Evolutionary conservation across 2,113 vertebrate species (phyloP), one percentile per base, ranked within the genome.

Genomic region (Morone chrysops): DNA sequence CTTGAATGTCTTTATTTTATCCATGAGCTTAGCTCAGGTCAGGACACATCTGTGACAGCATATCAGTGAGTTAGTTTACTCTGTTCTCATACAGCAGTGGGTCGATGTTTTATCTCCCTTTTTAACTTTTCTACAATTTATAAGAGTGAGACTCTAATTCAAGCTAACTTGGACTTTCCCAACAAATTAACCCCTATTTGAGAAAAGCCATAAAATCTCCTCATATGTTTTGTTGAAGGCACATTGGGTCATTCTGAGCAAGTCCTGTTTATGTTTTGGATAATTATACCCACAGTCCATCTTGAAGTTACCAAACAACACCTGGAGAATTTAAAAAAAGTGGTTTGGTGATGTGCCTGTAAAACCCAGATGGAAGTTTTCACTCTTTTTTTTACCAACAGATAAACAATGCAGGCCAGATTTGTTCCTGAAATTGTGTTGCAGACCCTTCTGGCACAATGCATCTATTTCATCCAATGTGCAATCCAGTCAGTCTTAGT

Each of bases 1-100:
- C 85, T 83, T 60, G 8, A 56, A 84, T 60, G 31, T 75, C 18
- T 88, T 77, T 60, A 70, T 85, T 87, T 80, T 7, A 80, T 84
- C 48, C 22, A 80, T 56, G 36, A 14, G 25, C 50, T 77, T 36
- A 63, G 14, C 45, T 75, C 53, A 71, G 53, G 65, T 45, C 22
- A 48, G 57, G 70, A 74, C 38, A 74, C 53, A 74, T 79, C 51
- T 70, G 17, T 60, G 51, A 7, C 47, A 22, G 31, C 43, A 17
- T 1, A 50, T 40, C 38, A 74, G 22, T 25, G 45, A 43, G 22
- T 61, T 43, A 43, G 31, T 53, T 84, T 47, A 13, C 17, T 79
- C 31, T 36, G 31, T 31, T 25, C 25, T 25, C 25, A 25, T 38
- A 38, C 0, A 70, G 50, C 54, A 6, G 8, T 13, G 10, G 53